Conservation (phyloP, 2,797 vertebrate species). For the Muscicapa comitata region DNA sequence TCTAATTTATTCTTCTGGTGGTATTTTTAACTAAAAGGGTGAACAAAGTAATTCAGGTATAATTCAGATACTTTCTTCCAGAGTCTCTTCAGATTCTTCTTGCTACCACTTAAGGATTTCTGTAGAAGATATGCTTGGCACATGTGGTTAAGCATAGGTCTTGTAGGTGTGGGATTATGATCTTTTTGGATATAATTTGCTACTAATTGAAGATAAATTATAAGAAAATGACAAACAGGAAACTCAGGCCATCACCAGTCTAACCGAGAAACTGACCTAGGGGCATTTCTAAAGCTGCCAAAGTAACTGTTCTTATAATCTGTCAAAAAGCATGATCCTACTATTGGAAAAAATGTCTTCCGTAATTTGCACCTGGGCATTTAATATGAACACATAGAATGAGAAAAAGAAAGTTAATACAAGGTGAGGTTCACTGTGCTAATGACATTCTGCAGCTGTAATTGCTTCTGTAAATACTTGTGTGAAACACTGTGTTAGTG, state of each 20-base stretch:
- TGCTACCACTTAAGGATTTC: not conserved
- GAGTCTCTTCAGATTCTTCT: not conserved
- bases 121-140: not conserved
- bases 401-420: not conserved
- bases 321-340: conserved; percentile 33
- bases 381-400: not conserved
- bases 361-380: not conserved
- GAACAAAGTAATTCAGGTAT: not conserved
- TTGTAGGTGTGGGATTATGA: not conserved
- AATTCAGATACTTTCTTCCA: not conserved
- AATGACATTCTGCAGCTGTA: not conserved
- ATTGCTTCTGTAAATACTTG: not conserved
- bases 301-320: conserved; percentile 22
- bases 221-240: conserved; percentile 11
- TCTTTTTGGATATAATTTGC: conserved; percentile 19
- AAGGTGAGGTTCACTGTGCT: not conserved
- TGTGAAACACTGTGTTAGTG: not conserved
- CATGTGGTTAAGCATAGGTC: not conserved
- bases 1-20: not conserved
- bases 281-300: conserved; percentile 43
- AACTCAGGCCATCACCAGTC: conserved; percentile 3
- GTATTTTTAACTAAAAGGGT: not conserved
- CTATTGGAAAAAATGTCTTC: not conserved
- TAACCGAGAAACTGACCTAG: conserved; percentile 26
- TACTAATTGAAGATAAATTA: not conserved